Conservation (phyloP, 2,113 vertebrate genomes). For the Tringa solitaria region DNA sequence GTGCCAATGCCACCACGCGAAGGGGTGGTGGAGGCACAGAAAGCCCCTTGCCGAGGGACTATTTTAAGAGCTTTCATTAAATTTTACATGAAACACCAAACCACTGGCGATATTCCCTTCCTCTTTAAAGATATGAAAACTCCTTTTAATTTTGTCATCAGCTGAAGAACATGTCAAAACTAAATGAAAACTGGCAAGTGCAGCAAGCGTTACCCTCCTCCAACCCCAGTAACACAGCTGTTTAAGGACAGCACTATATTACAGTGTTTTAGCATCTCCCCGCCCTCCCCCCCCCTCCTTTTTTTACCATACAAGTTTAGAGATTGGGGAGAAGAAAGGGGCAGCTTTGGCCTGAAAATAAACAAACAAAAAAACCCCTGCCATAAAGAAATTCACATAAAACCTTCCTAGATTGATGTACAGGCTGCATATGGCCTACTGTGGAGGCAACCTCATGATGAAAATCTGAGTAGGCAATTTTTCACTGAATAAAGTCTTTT, state of each 20-base stretch:
- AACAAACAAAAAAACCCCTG: neutral
- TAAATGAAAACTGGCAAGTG: neutral
- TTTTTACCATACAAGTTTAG: neutral
- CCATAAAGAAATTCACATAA: neutral
- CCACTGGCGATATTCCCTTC: neutral
- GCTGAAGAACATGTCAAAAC: neutral
- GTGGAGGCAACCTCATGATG: neutral
- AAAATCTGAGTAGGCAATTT: neutral
- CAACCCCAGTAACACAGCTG: neutral
- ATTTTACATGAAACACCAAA: neutral
- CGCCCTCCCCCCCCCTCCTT: too few species aligned
- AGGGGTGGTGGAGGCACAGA: neutral
- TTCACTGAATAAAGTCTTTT: neutral
- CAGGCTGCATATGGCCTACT: neutral
- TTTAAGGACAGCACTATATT: neutral
- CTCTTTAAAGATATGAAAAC: neutral
- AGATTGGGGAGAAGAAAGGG: neutral
- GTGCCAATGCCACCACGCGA: fast-evolving
- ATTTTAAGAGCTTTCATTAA: neutral
- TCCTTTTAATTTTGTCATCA: neutral
- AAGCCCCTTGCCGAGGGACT: neutral
- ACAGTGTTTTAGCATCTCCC: neutral
- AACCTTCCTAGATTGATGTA: neutral
- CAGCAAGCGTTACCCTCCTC: neutral
- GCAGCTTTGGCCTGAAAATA: neutral